These are phyloP conservation scores for Cheilinus undulatus DNA, from an alignment of 2,113 vertebrate genomes.

Conservation along the genomic window DNA sequence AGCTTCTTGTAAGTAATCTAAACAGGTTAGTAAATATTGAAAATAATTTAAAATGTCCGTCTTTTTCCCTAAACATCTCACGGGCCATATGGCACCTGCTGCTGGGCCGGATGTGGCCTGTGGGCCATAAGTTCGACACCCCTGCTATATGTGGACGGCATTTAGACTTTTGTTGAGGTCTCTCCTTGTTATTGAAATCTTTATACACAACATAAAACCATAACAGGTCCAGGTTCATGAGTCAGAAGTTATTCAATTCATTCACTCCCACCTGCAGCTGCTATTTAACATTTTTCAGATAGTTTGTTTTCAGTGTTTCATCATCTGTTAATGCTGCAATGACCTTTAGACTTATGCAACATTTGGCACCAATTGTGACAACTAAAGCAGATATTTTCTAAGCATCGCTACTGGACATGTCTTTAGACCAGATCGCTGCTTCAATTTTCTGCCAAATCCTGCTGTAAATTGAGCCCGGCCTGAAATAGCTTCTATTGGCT, in stretches of 20 bases:
- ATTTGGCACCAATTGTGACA: background rate
- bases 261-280: conserved; percentile 13
- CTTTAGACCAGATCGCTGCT: background rate
- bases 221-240: background rate
- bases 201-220: background rate
- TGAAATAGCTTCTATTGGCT: background rate
- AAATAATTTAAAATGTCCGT: too few species aligned
- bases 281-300: background rate
- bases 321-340: background rate
- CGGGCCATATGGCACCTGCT: background rate
- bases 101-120: too few species aligned
- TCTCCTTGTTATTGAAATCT: background rate
- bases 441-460: background rate
- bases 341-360: background rate
- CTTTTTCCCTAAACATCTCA: too few species aligned
- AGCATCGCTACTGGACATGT: background rate
- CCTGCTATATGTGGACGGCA: too few species aligned
- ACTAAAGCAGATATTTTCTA: background rate
- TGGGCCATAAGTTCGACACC: too few species aligned
- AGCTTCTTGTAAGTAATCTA: too few species aligned
- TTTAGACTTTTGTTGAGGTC: background rate
- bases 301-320: background rate
- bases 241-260: conserved; percentile 8
- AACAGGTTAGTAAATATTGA: too few species aligned
- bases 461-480: conserved; percentile 2